Base-by-base conservation (phyloP, 2,888 invertebrate genomes). In the Hedychridium roseum region DNA sequence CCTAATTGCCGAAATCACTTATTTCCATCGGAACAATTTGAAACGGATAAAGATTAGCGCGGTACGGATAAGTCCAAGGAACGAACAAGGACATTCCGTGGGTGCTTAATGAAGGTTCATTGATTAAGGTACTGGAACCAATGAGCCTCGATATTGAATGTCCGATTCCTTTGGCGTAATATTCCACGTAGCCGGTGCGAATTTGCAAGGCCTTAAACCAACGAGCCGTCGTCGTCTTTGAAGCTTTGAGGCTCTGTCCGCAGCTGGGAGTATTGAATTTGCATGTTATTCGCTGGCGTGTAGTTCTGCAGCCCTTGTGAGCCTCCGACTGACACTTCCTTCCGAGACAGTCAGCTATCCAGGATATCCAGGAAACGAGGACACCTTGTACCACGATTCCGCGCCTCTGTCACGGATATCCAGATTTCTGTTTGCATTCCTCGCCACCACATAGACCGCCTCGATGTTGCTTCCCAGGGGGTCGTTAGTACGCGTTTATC, bases 221-320 rank as follows among this genome's bases (percentile, higher is more conserved):
- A 30, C 41, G 44, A 14, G 38, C 35, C 26, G 28, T 23, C 21
- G 20, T 44, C 48, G 64, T 57, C 60, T 62, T 60, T 62, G 64
- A 60, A 40, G 55, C 63, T 64, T 59, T 58, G 57, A 57, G 49
- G 42, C 42, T 52, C 45, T 21, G 50, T 37, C 39, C 40, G 47
- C 47, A n/a, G n/a, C n/a, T n/a, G 41, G 54, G 57, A 57, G 61
- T 66, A 69, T 69, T 68, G 64, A 67, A 73, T 71, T 71, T 73
- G 68, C 72, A 72, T 72, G 64, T 69, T 69, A 73, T 71, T 69
- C 57, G 62, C 53, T 39, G 47, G 52, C 43, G 50, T 59, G 52
- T 62, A 58, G 50, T 54, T 59, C 54, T 44, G 47, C 31, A 43
- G 54, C 53, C 54, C 55, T 55, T 44, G 49, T 28, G 49, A 52